Evolutionary conservation across 1,140 invertebrate species (phyloP), one percentile per base, ranked within the genome.

Genomic region (Tribolium madens): DNA sequence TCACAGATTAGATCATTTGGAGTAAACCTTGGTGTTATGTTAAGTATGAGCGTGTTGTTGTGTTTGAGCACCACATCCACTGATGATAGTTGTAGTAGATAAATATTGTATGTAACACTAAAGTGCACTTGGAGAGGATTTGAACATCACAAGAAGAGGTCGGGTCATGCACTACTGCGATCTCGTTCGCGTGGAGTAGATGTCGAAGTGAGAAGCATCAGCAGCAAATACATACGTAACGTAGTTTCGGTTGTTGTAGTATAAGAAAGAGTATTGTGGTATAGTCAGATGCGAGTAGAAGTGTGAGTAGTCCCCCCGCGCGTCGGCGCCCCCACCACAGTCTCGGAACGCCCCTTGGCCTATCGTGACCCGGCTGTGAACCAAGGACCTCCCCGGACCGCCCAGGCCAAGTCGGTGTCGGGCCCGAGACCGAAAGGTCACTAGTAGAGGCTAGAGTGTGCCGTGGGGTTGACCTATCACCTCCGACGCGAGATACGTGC

Each of bases 371-470:
- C 82, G 81, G 78, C 81, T 84, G 79, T 85, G 84, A 85, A 84
- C 83, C 82, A 81, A 78, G 84, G 82, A 81, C 82, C 84, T 83
- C 84, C 85, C 83, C 60, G 83, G 78, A 80, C 83, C 84, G 83
- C 84, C 84, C 84, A 85, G 83, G 84, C 83, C 84, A 84, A 83
- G 84, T 84, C 80, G 77, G 85, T 86, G 83, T 84, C 85, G 82
- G 83, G 83, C 77, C 81, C 82, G 80, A 83, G 81, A 82, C 81
- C 84, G 79, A 85, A 84, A 85, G 83, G 84, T 84, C 84, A 85
- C 85, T 80, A 86, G 84, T 86, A 85, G 84, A 85, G 84, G 83
- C 84, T 83, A 85, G 84, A 84, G 83, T 83, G 83, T 85, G 83
- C 83, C 81, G 83, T 80, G 83, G 84, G 84, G 79, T 85, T 85